phyloP scores from a whole-genome alignment of 2,888 invertebrate species.

The Therioaphis trifolii region DNA sequence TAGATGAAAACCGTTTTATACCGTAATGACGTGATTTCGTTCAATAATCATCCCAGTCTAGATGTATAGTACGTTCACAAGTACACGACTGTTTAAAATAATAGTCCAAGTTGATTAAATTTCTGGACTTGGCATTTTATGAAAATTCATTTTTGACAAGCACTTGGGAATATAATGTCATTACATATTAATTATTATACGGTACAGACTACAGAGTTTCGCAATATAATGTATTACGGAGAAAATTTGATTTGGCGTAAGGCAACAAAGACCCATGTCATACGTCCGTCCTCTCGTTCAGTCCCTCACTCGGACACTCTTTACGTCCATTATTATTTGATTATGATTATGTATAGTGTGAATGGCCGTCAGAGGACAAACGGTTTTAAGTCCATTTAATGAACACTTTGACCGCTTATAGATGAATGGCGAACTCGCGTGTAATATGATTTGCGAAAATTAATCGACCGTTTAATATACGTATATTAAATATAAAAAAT shows the following conservation, averaged over 20 bases:
- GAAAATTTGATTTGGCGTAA: background rate
- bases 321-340: too few species aligned
- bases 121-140: constrained; percentile 7
- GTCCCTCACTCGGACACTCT: too few species aligned
- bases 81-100: constrained; percentile 1
- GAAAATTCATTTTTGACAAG: background rate
- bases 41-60: background rate
- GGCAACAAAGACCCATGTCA: background rate
- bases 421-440: too few species aligned
- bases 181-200: background rate
- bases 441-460: too few species aligned
- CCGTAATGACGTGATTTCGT: background rate
- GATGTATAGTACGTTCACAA: too few species aligned
- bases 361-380: too few species aligned
- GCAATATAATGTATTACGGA: background rate
- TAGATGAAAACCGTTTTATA: background rate
- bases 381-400: too few species aligned
- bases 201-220: background rate
- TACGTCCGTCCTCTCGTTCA: background rate
- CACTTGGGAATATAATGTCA: background rate
- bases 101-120: background rate
- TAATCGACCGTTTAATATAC: too few species aligned
- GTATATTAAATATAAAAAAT: too few species aligned
- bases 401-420: too few species aligned
- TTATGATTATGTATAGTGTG: too few species aligned